These are phyloP conservation scores for Pissodes strobi DNA, from an alignment of 1,140 invertebrate species.

Conservation along the genomic window DNA sequence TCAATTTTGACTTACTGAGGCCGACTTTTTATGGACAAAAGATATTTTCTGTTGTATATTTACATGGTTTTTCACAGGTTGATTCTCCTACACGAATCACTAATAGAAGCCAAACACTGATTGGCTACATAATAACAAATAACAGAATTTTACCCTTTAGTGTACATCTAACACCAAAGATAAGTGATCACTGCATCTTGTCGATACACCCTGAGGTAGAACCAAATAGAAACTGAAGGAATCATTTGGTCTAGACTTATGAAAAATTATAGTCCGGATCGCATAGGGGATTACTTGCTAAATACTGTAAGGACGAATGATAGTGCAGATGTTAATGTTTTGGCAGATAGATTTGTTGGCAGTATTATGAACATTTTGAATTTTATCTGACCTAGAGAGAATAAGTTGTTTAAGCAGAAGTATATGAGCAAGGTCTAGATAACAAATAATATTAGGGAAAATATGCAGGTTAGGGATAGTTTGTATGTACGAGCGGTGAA, in stretches of 20 bases:
- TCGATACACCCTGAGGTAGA: not conserved
- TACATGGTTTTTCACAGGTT: not conserved
- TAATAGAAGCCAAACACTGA: not conserved
- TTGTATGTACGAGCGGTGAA: no score
- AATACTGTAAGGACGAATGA: not conserved
- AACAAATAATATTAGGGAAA: constrained; percentile 3
- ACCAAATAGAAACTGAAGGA: not conserved
- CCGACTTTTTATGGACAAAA: constrained; percentile 2
- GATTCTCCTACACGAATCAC: not conserved
- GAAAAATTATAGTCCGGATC: no score
- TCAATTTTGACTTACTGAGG: constrained; percentile 14
- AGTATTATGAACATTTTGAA: not conserved
- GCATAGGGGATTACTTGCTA: not conserved
- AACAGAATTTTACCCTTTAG: not conserved
- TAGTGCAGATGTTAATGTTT: not conserved
- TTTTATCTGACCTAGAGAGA: not conserved
- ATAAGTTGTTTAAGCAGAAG: no score
- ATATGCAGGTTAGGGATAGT: not conserved
- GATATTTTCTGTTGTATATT: not conserved
- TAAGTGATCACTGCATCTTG: constrained; percentile 1
- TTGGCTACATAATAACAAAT: constrained; percentile 5
- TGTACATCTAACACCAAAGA: constrained; percentile 1
- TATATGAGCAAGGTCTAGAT: not conserved
- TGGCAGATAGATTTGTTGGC: not conserved
- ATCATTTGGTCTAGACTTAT: not conserved